Evolutionary conservation across 2,797 vertebrate species (phyloP), one percentile per base, ranked within the genome.

Genomic region (Zenarchopterus dispar): DNA sequence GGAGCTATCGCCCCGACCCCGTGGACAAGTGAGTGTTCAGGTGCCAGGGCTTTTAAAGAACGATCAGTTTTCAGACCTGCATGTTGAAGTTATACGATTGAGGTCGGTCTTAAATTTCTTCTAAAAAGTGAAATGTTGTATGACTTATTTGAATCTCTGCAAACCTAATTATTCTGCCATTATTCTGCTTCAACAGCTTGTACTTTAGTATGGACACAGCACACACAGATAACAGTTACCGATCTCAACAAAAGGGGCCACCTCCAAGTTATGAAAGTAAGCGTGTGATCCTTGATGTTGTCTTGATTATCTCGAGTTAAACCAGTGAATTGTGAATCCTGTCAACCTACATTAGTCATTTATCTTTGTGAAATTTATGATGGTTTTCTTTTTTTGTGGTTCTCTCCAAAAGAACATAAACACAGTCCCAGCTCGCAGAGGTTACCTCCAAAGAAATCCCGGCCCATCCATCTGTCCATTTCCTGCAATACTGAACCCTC

Each of bases 121-220:
- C 10, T 46, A 17, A 39, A 67, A 31, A 16, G 22, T 41, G 15
- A 64, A 60, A 26, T 23, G 6, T 41, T 31, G 26, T 8, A 8
- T 19, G 5, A 1, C 45, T 69, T 21, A 23, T 62, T 61, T 22
- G 4, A 63, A 51, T 8, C 5, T 13, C 2, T 28, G 22, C 24
- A 56, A 46, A 77, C 47, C 7, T 42, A 28, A 16, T 8, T 23
- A 47, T n/a, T n/a, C n/a, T 36, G 23, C 31, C 41, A 43, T 13
- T 53, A 39, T 61, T 23, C 19, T 36, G 67, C 31, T 81, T 68
- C 74, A 77, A 26, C 77, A 98, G 96, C 57, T 84, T 92, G 78
- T 98, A 95, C 90, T 93, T 97, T 82, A 93, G 80, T 13, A 90
- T 97, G 68, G 91, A 96, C 44, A 84, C 93, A 1, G 65, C 95